Evolutionary conservation across 2,888 invertebrate genomes (phyloP).

Genomic region (Drosophila villosipedis): DNA sequence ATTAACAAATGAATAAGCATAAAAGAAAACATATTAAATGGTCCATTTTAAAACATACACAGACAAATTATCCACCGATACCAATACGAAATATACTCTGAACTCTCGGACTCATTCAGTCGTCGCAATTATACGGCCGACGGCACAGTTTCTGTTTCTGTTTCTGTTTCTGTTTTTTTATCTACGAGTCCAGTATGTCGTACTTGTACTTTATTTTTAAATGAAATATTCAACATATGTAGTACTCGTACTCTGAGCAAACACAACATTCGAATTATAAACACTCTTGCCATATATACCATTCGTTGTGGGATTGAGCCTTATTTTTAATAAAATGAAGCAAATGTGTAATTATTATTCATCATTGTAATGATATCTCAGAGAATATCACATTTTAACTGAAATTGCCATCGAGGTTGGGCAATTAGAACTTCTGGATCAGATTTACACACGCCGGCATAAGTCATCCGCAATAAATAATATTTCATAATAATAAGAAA

Average conservation of each 20-base stretch:
- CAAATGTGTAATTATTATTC: slow-evolving; percentile 34
- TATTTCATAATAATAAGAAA: slow-evolving; percentile 8
- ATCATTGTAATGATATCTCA: slow-evolving; percentile 19
- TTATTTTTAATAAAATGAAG: slow-evolving; percentile 44
- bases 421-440: slow-evolving; percentile 15
- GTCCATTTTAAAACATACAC: slow-evolving; percentile 66
- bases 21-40: slow-evolving; percentile 65
- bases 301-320: slow-evolving; percentile 61
- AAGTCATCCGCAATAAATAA: slow-evolving; percentile 30
- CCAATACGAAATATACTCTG: slow-evolving; percentile 53
- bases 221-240: slow-evolving; percentile 35
- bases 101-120: slow-evolving; percentile 13
- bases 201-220: slow-evolving; percentile 63
- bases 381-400: slow-evolving; percentile 17
- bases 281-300: slow-evolving; percentile 33
- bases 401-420: slow-evolving; percentile 11
- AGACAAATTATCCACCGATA: slow-evolving; percentile 78
- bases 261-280: neutral
- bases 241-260: slow-evolving; percentile 5
- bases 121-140: slow-evolving; percentile 52
- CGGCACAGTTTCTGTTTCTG: slow-evolving; percentile 37
- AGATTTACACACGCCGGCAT: slow-evolving; percentile 11
- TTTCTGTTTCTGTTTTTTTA: neutral
- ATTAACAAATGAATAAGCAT: slow-evolving; percentile 53
- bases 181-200: neutral